A percentile compares a stretch with the other conserved stretches of the same genome.
phyloP scores from a whole-genome alignment of 2,888 invertebrate genomes.

The Pimpla rufipes region DNA sequence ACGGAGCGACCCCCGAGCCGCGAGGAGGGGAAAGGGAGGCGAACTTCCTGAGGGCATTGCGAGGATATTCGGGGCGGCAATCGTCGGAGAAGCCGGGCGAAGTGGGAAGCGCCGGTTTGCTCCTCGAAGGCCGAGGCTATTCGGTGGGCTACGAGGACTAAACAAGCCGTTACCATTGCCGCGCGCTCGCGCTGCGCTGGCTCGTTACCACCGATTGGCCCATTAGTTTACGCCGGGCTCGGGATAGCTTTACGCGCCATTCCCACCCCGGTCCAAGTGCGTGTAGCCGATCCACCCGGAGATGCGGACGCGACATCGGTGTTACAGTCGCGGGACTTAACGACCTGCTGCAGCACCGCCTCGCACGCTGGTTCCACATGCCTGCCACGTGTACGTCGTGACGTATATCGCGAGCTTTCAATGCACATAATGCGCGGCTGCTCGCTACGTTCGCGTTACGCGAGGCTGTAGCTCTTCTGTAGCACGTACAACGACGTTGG shows the following conservation, averaged over 20 bases:
- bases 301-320: slow-evolving; percentile 12
- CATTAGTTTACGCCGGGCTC: slow-evolving; percentile 54
- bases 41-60: slow-evolving; percentile 7
- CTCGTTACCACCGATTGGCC: slow-evolving; percentile 64
- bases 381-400: not conserved
- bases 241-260: slow-evolving; percentile 52
- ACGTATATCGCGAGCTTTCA: not conserved
- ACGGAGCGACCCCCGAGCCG: not conserved
- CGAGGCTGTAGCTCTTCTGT: not conserved
- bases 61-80: not conserved
- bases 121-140: not conserved
- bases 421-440: not conserved
- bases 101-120: slow-evolving; percentile 6
- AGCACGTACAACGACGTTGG: slow-evolving; percentile 5
- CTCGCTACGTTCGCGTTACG: not conserved
- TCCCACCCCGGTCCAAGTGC: slow-evolving; percentile 24
- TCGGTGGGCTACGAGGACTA: not conserved
- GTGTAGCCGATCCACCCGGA: slow-evolving; percentile 45
- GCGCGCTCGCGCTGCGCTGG: slow-evolving; percentile 53
- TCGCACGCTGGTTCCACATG: not conserved
- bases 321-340: not conserved
- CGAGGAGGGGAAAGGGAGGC: not conserved
- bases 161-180: slow-evolving; percentile 31
- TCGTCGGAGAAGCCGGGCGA: not conserved
- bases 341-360: not conserved